Percentiles rank a stretch among this genome's conserved stretches.
Evolutionary conservation across 1,140 invertebrate genomes (phyloP).

Genomic region (Limonius californicus): DNA sequence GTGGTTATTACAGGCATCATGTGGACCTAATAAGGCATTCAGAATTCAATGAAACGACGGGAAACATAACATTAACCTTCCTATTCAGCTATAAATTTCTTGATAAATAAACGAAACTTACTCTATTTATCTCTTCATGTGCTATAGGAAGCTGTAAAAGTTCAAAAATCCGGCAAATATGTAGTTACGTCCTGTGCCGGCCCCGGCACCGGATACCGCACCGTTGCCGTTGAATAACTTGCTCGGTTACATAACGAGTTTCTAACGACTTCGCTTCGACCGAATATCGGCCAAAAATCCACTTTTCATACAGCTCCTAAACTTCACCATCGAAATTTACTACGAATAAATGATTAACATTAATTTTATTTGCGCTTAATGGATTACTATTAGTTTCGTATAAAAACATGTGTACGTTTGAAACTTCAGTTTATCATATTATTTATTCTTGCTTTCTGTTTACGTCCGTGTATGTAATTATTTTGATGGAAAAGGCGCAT

Average conservation of each 20-base stretch:
- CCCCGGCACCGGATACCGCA: background rate
- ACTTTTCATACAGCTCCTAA: background rate
- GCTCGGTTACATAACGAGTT: background rate
- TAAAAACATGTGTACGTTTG: background rate
- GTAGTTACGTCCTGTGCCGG: slow-evolving; percentile 1
- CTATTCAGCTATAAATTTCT: background rate
- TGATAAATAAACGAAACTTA: background rate
- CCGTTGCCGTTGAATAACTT: background rate
- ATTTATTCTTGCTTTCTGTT: background rate
- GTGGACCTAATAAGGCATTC: too few relatives aligned
- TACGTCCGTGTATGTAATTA: background rate
- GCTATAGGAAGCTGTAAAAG: slow-evolving; percentile 1
- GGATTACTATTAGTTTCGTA: background rate
- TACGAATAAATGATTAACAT: background rate
- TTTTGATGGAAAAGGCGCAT: background rate
- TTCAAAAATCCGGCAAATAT: slow-evolving; percentile 1
- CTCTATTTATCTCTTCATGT: background rate
- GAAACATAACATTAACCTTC: too few relatives aligned
- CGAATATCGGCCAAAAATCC: background rate
- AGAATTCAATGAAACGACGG: too few relatives aligned
- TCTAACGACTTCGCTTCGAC: slow-evolving; percentile 1
- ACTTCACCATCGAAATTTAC: background rate
- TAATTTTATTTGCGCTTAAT: background rate
- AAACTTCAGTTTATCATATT: background rate
- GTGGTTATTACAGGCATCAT: too few relatives aligned